Base-by-base conservation (phyloP, 1,140 invertebrate genomes). In the Ctenoplectra terminalis region DNA sequence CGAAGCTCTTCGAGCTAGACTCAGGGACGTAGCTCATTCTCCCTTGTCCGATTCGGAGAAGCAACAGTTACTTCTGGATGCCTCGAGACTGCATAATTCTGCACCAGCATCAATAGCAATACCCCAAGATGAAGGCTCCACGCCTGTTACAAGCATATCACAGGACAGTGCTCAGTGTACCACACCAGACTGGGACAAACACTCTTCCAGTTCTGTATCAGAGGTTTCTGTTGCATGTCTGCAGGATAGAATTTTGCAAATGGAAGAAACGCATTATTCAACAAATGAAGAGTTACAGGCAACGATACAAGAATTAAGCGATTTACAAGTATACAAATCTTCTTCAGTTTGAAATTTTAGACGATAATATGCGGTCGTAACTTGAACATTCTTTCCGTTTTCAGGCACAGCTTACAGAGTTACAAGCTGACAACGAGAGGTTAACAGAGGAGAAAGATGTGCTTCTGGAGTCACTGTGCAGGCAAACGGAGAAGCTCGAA, bases 231-330 rank as follows among this genome's bases (percentile, higher is more conserved):
- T 99, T 72, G 97, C 98, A 3, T 98, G 98, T 93, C 94, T 99
- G 54, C 98, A 99, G 92, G 98, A 99, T 90, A 96, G 97, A 88
- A 98, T 99, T 85, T 95, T 98, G 86, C 98, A 99, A 93, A 95
- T 95, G 94, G 95, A 95, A 83, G 95, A 95, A 82, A 95, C 94
- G 5, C 94, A 94, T 90, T 95, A 94, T 86, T 96, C 96, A 67
- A 99, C 98, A n/a, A 98, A 97, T 91, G 98, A 99, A 94, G 98
- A 99, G 93, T 94, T 99, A 1, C 98, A 99, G 94, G 98, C 98
- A 0, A 99, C 98, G 0, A 94, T 99, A 58, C 98, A 98, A 87
- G 98, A 99, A 93, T 93, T 99, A 72, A 97, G 97, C 50, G 98
- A 99, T 92, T 94, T 99, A 48, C 98, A 97, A 92, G 92, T 93